Percentiles rank a stretch among this genome's conserved stretches.
Evolutionary conservation across 2,797 vertebrate species (phyloP).

Genomic region (Thunnus albacares): DNA sequence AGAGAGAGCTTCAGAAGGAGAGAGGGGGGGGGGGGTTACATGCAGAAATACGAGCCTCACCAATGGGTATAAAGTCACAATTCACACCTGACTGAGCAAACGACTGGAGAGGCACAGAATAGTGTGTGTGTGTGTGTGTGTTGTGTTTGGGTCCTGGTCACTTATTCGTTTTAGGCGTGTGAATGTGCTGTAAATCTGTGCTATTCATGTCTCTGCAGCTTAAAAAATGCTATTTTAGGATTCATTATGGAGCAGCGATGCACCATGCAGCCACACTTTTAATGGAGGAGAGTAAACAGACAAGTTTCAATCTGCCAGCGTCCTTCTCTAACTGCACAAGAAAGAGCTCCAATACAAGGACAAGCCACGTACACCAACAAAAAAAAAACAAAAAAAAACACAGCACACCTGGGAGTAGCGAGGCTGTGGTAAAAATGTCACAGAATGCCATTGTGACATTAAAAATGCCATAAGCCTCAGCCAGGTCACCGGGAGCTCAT

Average conservation of each 20-base stretch:
- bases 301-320: slow-evolving; percentile 8
- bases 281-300: slow-evolving; percentile 5
- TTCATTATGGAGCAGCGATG: slow-evolving; percentile 6
- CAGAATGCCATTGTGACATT: slow-evolving; percentile 62
- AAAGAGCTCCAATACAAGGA: background rate
- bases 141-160: slow-evolving; percentile 6
- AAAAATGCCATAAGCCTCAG: slow-evolving; percentile 49
- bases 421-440: slow-evolving; percentile 61
- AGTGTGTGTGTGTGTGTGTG: background rate
- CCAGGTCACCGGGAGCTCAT: slow-evolving; percentile 55
- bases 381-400: slow-evolving; percentile 2
- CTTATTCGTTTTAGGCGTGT: slow-evolving; percentile 14
- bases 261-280: slow-evolving; percentile 4
- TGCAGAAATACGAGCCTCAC: slow-evolving; percentile 46
- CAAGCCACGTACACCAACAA: background rate
- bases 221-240: slow-evolving; percentile 8
- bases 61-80: slow-evolving; percentile 59
- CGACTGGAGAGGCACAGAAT: slow-evolving; percentile 36
- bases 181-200: slow-evolving; percentile 13
- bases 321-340: slow-evolving; percentile 7
- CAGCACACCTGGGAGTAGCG: slow-evolving; percentile 33
- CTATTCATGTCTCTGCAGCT: slow-evolving; percentile 11
- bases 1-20: slow-evolving; percentile 12
- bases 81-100: slow-evolving; percentile 71
- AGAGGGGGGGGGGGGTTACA: slow-evolving; percentile 22